Percentiles rank a stretch among this genome's conserved stretches.
Conservation (phyloP, 2,113 vertebrate species). For the Poicephalus meyeri region DNA sequence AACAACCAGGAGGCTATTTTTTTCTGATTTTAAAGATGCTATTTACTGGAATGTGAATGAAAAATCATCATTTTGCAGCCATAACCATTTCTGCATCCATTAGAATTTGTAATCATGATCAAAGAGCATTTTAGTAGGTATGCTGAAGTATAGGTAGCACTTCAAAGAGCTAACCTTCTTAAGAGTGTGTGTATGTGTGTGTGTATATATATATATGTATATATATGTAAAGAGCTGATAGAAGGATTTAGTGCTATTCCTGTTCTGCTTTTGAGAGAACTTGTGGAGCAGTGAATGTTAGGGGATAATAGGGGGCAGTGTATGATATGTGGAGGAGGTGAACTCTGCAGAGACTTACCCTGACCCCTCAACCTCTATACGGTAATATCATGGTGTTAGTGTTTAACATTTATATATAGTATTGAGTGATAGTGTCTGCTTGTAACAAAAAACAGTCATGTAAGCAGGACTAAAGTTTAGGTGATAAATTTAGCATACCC, state of each 20-base stretch:
- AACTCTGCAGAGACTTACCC: not conserved
- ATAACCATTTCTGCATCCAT: not conserved
- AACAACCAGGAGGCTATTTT: not conserved
- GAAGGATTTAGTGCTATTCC: not conserved
- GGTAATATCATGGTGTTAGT: not conserved
- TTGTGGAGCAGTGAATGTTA: not conserved
- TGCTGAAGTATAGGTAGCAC: fast-evolving
- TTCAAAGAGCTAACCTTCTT: not conserved
- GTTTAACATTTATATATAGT: not conserved
- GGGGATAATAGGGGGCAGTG: not conserved
- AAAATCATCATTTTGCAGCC: not conserved
- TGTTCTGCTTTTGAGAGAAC: not conserved
- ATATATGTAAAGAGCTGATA: not conserved
- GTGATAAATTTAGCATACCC: not conserved
- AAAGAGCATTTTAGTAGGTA: not conserved
- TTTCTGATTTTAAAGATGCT: not conserved
- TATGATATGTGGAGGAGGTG: not conserved
- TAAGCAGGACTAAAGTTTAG: not conserved
- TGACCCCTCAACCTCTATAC: not conserved
- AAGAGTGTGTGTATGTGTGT: not conserved
- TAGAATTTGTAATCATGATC: not conserved
- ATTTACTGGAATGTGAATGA: not conserved
- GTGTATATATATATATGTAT: not conserved
- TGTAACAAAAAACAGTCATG: not conserved
- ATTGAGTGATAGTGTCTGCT: not conserved